Conservation (phyloP, 2,797 vertebrate genomes). For the Taenioides sp. region DNA sequence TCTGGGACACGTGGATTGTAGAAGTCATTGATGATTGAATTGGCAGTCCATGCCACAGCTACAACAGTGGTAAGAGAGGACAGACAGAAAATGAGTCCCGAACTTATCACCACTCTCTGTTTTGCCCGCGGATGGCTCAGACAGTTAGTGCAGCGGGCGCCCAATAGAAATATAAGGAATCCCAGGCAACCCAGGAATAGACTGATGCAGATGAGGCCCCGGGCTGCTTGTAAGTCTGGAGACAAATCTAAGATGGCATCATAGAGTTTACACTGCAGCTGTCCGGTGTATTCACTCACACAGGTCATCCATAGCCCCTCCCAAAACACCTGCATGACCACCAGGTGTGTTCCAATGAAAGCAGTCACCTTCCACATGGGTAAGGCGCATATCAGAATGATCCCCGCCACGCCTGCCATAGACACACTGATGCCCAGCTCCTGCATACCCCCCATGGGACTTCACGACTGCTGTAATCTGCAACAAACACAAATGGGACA, state of each 20-base stretch:
- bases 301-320: constrained; percentile 91
- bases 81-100: constrained; percentile 78
- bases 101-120: constrained; percentile 69
- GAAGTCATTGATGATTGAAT: constrained; percentile 83
- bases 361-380: constrained; percentile 89
- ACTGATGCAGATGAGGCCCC: constrained; percentile 81
- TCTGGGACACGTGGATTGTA: constrained; percentile 84
- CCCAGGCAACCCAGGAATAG: constrained; percentile 76
- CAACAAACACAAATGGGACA: not conserved
- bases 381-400: constrained; percentile 84
- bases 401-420: constrained; percentile 77
- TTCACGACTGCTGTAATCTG: constrained; percentile 3
- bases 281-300: constrained; percentile 82
- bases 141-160: constrained; percentile 83
- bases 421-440: constrained; percentile 81
- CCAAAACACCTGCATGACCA: constrained; percentile 88
- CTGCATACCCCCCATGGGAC: constrained; percentile 80
- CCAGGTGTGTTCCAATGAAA: constrained; percentile 84
- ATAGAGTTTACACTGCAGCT: constrained; percentile 88
- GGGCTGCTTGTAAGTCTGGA: constrained; percentile 80
- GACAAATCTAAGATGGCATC: constrained; percentile 85
- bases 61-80: constrained; percentile 73
- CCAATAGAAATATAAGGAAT: constrained; percentile 78
- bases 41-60: constrained; percentile 84
- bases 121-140: constrained; percentile 73